Percentiles rank a stretch among this genome's conserved stretches.
Evolutionary conservation across 1,140 invertebrate genomes (phyloP).

Genomic region (Aphidius gifuensis): DNA sequence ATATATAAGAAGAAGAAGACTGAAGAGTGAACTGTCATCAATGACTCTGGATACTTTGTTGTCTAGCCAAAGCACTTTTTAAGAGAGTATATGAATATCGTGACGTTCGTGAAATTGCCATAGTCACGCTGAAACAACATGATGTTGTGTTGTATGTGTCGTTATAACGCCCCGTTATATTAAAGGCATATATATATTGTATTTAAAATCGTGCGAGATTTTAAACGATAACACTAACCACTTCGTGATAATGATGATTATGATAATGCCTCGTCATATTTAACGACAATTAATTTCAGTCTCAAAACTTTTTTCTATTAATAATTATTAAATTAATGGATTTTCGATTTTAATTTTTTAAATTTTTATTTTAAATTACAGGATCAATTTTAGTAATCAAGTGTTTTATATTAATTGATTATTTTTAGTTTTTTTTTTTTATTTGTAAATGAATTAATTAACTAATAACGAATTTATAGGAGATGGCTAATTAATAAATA

Average conservation of each 20-base stretch:
- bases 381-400: too few species aligned
- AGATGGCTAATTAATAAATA: too few species aligned
- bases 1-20: too few species aligned
- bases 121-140: slow-evolving; percentile 1
- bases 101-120: slow-evolving; percentile 6
- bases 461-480: too few species aligned
- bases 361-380: too few species aligned
- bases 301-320: slow-evolving; percentile 1
- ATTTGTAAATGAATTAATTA: too few species aligned
- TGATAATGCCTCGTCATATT: slow-evolving; percentile 7
- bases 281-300: background rate
- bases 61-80: background rate
- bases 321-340: slow-evolving; percentile 1
- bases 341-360: too few species aligned
- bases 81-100: background rate
- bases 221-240: slow-evolving; percentile 10
- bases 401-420: too few species aligned
- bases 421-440: too few species aligned
- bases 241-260: slow-evolving; percentile 9
- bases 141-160: background rate
- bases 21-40: slow-evolving; percentile 9
- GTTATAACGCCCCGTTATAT: background rate
- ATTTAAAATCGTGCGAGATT: slow-evolving; percentile 5
- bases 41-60: slow-evolving; percentile 7
- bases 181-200: background rate